These are phyloP conservation scores for Bursaphelenchus mucronatus DNA, from an alignment of 1,140 invertebrate genomes.

Conservation along the genomic window DNA sequence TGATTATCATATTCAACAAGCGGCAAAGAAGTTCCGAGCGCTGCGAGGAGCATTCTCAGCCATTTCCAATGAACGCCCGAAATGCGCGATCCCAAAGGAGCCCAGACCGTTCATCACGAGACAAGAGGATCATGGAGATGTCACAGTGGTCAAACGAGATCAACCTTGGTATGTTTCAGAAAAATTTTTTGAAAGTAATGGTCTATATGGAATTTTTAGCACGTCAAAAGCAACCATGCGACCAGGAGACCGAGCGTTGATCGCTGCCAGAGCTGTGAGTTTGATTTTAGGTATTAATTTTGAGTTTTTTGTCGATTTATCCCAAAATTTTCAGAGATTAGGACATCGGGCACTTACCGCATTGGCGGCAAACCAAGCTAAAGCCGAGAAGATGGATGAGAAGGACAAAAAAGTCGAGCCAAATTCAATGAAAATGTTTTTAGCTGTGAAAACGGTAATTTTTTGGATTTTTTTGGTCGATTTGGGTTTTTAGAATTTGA, in stretches of 20 bases:
- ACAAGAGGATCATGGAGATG: slow-evolving; percentile 7
- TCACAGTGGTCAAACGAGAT: slow-evolving; percentile 24
- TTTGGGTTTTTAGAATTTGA: too few species aligned
- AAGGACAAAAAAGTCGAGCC: slow-evolving; percentile 35
- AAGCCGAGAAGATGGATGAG: background rate
- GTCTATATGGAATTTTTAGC: slow-evolving; percentile 3
- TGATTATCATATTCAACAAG: slow-evolving; percentile 34
- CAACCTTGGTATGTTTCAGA: background rate
- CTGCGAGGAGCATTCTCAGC: slow-evolving; percentile 34
- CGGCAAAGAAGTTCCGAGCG: slow-evolving; percentile 27
- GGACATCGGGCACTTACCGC: background rate
- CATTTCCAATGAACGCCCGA: slow-evolving; percentile 28
- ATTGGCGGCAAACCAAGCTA: background rate
- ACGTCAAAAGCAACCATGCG: background rate
- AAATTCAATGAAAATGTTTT: slow-evolving; percentile 31
- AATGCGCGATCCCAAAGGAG: slow-evolving; percentile 13
- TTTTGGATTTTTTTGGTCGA: too few species aligned
- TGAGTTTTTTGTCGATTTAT: background rate
- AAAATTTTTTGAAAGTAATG: background rate
- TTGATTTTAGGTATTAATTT: slow-evolving; percentile 1
- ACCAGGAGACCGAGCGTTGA: slow-evolving; percentile 10
- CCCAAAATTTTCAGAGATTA: slow-evolving; percentile 6
- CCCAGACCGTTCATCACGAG: slow-evolving; percentile 2
- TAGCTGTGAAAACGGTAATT: too few species aligned
- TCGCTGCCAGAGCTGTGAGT: slow-evolving; percentile 14